A percentile compares a stretch with the other conserved stretches of the same genome.
phyloP scores from a whole-genome alignment of 2,888 invertebrate genomes.

The Gnatocerus cornutus region DNA sequence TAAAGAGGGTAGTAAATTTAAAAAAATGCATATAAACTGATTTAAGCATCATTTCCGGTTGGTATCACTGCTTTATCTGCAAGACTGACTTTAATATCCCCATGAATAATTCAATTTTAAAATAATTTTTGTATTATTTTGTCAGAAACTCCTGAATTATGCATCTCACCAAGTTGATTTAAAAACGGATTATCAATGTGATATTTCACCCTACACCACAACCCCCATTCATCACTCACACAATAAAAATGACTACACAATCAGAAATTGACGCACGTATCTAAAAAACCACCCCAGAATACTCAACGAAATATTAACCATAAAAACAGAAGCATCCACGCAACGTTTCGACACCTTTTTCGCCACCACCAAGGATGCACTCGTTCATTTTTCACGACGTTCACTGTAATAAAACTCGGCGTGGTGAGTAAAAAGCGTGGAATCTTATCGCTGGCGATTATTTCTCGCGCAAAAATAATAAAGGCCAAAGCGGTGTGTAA shows the following conservation, averaged over 20 bases:
- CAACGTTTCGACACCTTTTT: background rate
- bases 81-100: background rate
- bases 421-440: background rate
- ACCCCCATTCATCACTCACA: background rate
- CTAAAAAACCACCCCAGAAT: background rate
- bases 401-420: background rate
- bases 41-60: background rate
- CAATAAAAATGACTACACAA: background rate
- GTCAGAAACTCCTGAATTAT: background rate
- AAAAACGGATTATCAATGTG: too few relatives aligned
- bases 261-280: background rate
- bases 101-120: background rate
- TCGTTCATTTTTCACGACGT: conserved; percentile 7
- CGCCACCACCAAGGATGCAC: background rate
- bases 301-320: conserved; percentile 9
- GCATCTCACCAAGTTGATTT: background rate
- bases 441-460: conserved; percentile 10
- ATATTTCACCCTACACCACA: too few relatives aligned
- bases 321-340: background rate
- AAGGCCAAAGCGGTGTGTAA: background rate
- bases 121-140: background rate
- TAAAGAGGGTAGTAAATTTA: too few relatives aligned
- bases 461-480: conserved; percentile 1
- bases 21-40: too few relatives aligned
- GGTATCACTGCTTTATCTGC: background rate